Evolutionary conservation across 2,797 vertebrate species (phyloP).

Genomic region (Numenius phaeopus): DNA sequence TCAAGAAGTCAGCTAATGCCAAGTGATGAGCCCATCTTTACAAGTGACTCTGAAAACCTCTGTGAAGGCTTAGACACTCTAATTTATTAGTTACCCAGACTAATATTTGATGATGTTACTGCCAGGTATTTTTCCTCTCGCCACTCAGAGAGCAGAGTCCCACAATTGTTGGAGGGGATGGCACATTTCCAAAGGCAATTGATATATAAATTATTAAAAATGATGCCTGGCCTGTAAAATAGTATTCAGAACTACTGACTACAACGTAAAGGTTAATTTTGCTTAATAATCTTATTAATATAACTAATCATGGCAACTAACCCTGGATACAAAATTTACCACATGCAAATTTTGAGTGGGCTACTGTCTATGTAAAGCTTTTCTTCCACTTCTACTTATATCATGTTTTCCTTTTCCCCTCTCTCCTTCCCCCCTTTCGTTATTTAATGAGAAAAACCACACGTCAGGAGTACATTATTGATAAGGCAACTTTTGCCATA

Average conservation of each 20-base stretch:
- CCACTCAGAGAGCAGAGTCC: background rate
- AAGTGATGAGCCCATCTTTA: background rate
- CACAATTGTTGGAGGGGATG: background rate
- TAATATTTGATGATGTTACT: background rate
- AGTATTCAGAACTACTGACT: background rate
- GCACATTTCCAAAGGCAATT: background rate
- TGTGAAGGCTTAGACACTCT: background rate
- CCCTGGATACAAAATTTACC: background rate
- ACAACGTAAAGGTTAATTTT: background rate
- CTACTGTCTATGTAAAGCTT: background rate
- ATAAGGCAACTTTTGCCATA: background rate
- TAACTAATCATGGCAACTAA: background rate
- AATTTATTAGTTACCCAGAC: background rate
- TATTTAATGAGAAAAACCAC: background rate
- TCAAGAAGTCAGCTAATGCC: background rate
- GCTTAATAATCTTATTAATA: background rate
- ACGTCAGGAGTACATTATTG: background rate
- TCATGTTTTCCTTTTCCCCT: background rate
- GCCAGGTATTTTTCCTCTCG: background rate
- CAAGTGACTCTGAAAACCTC: background rate
- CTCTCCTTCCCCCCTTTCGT: fast-evolving
- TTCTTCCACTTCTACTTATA: background rate
- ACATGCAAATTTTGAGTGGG: background rate
- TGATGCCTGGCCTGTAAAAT: background rate
- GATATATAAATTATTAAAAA: background rate